Evolutionary conservation across 2,113 vertebrate species (phyloP), one percentile per base, ranked within the genome.

Genomic region (Psephotus haematonotus): DNA sequence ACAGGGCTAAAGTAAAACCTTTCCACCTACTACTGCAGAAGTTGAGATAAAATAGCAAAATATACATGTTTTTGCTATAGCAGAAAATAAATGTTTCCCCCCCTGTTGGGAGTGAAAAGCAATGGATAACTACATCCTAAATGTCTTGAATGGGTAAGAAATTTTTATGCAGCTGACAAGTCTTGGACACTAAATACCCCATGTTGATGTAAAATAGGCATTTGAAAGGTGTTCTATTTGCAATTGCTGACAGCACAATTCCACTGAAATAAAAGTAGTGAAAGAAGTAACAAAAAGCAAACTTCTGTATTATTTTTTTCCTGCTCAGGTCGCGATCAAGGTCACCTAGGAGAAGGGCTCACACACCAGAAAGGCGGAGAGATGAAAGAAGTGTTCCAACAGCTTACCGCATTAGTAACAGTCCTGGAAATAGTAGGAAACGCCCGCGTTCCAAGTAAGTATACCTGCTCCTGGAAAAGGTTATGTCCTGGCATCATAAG

Each of bases 401-500:
- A 2, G 98, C 98, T 3, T 98, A 99, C 88, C 98, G 98, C 65
- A 97, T 98, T 91, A 98, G 99, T 95, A 98, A 98, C 70, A 99
- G 98, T 84, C 98, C 99, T 6, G 96, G 98, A 6, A 97, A 97
- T 75, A 98, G 98, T 93, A 96, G 98, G 87, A 98, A 98, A 25
- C 98, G 97, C 52, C 98, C 99, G 1, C 98, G 97, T 67, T 99
- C 99, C 96, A 99, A 99, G 99, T 99, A 97, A 74, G 97, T 52
- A 10, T 28, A 15, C 13, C 37, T 5, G 1, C 14, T 25, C 33
- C 53, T 35, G 41, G 46, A 5, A 17, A 19, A 15, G 3, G 7
- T 14, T 37, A 11, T n/a, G 5, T 46, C 49, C 65, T 37, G 63
- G 11, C 62, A 8, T 43, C 11, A 0, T 22, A 6, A 2, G 28